Percentiles rank a stretch among this genome's conserved stretches.
Evolutionary conservation across 2,797 vertebrate genomes (phyloP).

Genomic region (Bovichtus diacanthus): DNA sequence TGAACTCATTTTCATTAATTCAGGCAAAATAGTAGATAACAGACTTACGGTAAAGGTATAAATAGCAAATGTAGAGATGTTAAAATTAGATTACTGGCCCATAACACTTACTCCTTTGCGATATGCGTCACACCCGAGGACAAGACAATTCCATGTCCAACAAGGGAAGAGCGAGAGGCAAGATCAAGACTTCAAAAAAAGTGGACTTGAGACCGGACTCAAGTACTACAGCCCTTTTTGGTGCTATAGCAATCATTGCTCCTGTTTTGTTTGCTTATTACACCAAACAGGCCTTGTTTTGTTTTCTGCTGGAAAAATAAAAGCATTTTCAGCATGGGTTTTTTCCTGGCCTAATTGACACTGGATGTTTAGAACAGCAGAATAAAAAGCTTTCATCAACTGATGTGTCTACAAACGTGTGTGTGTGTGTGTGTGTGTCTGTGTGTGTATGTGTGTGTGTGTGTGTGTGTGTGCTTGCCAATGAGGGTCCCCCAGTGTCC

Average conservation of each 20-base stretch:
- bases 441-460: conserved; percentile 5
- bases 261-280: not conserved
- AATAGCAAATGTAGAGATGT: no score
- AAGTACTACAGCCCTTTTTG: no score
- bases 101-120: no score
- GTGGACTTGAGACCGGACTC: no score
- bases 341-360: conserved; percentile 12
- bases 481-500: conserved; percentile 29
- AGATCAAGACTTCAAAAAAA: no score
- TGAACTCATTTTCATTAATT: no score
- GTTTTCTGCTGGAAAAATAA: conserved; percentile 4
- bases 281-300: not conserved
- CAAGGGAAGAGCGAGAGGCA: no score
- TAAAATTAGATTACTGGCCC: no score
- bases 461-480: conserved; percentile 8
- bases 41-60: no score
- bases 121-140: no score
- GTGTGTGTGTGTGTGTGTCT: not conserved
- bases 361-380: conserved; percentile 19
- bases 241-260: not conserved
- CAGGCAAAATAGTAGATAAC: no score
- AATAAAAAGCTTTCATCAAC: conserved; percentile 41
- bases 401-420: conserved; percentile 9
- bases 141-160: no score
- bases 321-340: not conserved